Base-by-base conservation (phyloP, 2,113 vertebrate genomes). In the Genyomyrus donnyi region DNA sequence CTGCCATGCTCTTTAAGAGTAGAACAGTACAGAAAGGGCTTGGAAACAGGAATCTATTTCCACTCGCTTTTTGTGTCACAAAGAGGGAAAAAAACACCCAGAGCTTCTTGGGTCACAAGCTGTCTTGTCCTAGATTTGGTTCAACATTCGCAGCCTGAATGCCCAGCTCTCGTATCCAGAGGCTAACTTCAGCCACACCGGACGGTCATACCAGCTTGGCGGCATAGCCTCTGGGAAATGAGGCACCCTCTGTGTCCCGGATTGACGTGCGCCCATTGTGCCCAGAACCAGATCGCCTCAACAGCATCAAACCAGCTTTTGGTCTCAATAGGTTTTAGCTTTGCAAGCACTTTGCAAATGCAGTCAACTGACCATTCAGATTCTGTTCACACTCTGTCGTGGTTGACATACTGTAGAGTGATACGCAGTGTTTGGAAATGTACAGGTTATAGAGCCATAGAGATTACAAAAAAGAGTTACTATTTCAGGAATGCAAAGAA, bases 1-100 rank as follows among this genome's bases (percentile, higher is more conserved):
- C 53, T 84, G n/a, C 39, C 35, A 49, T 5, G 13, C 11, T 50
- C 80, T 87, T 48, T n/a, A 70, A 52, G 53, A 56, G 35, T 27
- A 27, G 66, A n/a, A 50, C 27, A 77, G 89, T 39, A 19, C 21
- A 27, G 66, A 19, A 66, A 42, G 74, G 35, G n/a, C 19, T 53
- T 50, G 58, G 58, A 80, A 83, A 84, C 90, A 84, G 74, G 83
- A 48, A 48, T n/a, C 49, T 83, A 50, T 58, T 90, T 90, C 70
- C 62, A 10, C 7, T 70, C 39, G 21, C 31, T 74, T 77, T 58
- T 56, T 56, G 52, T 87, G 46, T 48, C 31, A 83, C 90, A 90
- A 53, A 87, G 7, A 85, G 77, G 86, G 86, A 83, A 90, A 90
- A 90, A 46, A 86, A 21, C 53, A 66, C 58, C 45, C 89, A 87